Base-by-base conservation (phyloP, 2,888 invertebrate genomes). In the Hecatera dysodea region DNA sequence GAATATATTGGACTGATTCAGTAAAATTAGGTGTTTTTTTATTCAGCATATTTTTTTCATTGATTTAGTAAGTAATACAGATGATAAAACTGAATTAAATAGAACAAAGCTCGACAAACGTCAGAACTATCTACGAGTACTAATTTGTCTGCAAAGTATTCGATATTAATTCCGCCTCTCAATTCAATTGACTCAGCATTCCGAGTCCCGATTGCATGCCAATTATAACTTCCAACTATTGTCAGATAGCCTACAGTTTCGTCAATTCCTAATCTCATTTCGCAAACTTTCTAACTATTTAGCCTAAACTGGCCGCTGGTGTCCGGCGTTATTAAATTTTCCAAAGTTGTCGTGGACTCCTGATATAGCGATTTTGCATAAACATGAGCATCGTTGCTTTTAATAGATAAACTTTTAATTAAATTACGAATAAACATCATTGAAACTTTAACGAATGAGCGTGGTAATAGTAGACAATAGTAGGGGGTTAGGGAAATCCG, bases 381-480 rank as follows among this genome's bases (percentile, higher is more conserved):
- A 88, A 87, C 87, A 85, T 87, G 86, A 85, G 65, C 75, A 57
- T 66, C 50, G 73, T 81, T 80, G 78, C 60, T 70, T 75, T 67
- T 84, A 84, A 86, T 82, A 79, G 84, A 50, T 64, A 64, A 89
- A 89, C 84, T 89, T 89, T 87, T 89, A 87, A 89, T 89, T 88
- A 88, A 88, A 85, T 80, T 71, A 83, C 53, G 64, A 68, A 74
- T 84, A 73, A 75, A 76, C 75, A 66, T 74, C 63, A 75, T 65
- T 65, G 61, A 63, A 44, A 57, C 48, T 53, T 68, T 62, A 76
- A 72, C 50, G 15, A 74, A 74, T 56, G 67, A 33, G 9, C 46
- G 33, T 57, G 36, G 50, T 57, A 62, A 70, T 39, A 15, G 29
- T 1, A 29, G 11, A 19, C n/a, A n/a, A n/a, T n/a, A n/a, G n/a